phyloP scores from a whole-genome alignment of 2,113 vertebrate genomes.

The Mirounga angustirostris region DNA sequence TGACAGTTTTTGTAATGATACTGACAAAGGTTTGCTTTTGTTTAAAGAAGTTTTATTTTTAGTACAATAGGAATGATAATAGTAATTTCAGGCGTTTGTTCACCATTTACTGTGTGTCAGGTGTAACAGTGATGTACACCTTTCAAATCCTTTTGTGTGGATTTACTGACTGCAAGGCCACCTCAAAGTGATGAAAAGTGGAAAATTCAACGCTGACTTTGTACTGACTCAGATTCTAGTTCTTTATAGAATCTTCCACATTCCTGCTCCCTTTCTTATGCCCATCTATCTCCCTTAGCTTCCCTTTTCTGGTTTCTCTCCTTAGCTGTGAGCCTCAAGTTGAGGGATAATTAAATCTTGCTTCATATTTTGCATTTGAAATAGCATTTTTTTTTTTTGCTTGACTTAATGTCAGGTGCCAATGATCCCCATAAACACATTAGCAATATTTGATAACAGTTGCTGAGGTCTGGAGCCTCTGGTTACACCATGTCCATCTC shows the following conservation, averaged over 20 bases:
- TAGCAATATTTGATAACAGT: neutral
- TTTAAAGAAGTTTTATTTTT: neutral
- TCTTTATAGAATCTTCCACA: neutral
- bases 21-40: neutral
- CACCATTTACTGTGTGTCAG: neutral
- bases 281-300: neutral
- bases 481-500: neutral
- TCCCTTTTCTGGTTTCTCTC: neutral
- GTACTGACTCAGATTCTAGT: neutral
- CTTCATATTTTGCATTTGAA: neutral
- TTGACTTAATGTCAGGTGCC: neutral
- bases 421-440: neutral
- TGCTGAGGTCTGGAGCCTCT: neutral
- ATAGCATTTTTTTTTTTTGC: neutral
- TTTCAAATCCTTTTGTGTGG: conserved; percentile 7
- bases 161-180: neutral
- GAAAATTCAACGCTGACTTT: neutral
- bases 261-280: neutral
- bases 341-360: neutral
- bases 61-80: neutral
- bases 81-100: neutral
- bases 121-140: neutral
- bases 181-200: neutral
- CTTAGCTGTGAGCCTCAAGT: neutral
- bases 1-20: neutral